These are phyloP conservation scores for Diuraphis noxia DNA, from an alignment of 1,140 invertebrate species.

Conservation along the genomic window DNA sequence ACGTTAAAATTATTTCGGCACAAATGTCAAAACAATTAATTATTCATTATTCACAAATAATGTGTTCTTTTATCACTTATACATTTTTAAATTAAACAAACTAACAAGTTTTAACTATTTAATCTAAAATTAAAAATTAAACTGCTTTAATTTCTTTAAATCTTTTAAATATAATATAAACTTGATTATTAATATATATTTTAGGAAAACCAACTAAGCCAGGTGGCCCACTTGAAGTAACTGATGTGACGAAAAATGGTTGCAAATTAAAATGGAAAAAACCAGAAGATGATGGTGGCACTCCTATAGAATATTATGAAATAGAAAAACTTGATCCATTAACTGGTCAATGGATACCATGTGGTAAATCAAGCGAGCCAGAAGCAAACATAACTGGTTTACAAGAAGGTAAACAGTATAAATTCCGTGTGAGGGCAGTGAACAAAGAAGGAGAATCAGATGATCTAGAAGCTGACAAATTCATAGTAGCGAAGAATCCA, in stretches of 20 bases:
- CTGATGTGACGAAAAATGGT: slow-evolving; percentile 89
- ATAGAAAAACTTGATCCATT: slow-evolving; percentile 95
- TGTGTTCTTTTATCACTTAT: too few relatives aligned
- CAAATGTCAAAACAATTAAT: neutral
- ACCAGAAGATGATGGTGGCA: slow-evolving; percentile 89
- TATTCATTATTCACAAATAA: neutral
- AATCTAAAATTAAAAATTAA: neutral
- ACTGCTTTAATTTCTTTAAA: neutral
- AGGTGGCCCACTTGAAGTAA: slow-evolving; percentile 85
- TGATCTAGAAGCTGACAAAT: slow-evolving; percentile 89
- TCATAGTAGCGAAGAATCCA: slow-evolving; percentile 97
- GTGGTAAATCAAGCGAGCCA: slow-evolving; percentile 76
- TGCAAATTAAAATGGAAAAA: slow-evolving; percentile 93
- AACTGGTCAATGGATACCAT: slow-evolving; percentile 89
- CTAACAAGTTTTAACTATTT: neutral
- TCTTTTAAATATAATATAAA: too few relatives aligned
- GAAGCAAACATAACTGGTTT: slow-evolving; percentile 84
- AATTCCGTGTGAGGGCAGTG: slow-evolving; percentile 97
- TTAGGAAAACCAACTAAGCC: slow-evolving; percentile 73
- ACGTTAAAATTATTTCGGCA: neutral
- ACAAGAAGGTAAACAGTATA: slow-evolving; percentile 94
- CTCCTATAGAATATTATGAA: slow-evolving; percentile 92
- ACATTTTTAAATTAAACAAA: too few relatives aligned
- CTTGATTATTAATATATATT: slow-evolving; percentile 13
- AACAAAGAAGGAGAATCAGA: slow-evolving; percentile 98